Evolutionary conservation across 2,797 vertebrate genomes (phyloP).

Genomic region (Gallinago solitaria): DNA sequence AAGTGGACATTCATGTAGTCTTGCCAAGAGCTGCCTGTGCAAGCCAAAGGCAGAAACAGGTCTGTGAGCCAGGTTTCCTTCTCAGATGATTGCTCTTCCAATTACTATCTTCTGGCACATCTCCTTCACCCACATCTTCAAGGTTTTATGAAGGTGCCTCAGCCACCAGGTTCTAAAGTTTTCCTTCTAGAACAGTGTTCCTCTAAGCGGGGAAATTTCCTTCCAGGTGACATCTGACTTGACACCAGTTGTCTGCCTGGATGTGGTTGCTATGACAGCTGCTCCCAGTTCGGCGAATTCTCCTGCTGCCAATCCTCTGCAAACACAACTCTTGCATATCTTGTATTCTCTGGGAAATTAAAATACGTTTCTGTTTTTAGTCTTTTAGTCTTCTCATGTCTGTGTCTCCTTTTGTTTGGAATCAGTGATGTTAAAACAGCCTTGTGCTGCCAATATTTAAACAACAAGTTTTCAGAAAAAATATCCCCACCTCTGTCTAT

Average conservation of each 20-base stretch:
- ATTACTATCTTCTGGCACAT: background rate
- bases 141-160: background rate
- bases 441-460: slow-evolving; percentile 6
- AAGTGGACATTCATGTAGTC: background rate
- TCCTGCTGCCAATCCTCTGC: background rate
- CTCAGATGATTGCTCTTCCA: background rate
- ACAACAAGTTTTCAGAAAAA: slow-evolving; percentile 21
- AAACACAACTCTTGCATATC: background rate
- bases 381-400: background rate
- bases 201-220: background rate
- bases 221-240: background rate
- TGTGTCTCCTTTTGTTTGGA: slow-evolving; percentile 34
- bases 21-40: background rate
- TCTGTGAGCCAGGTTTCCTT: background rate
- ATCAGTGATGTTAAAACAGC: slow-evolving; percentile 1
- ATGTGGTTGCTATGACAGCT: slow-evolving; percentile 23
- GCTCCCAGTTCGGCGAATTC: background rate
- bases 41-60: background rate
- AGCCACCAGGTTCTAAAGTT: background rate
- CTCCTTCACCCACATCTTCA: background rate
- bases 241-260: background rate
- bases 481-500: background rate
- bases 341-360: background rate
- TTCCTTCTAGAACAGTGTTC: background rate
- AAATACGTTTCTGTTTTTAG: slow-evolving; percentile 19